phyloP scores from a whole-genome alignment of 2,888 invertebrate species.

The Acleris cristana region DNA sequence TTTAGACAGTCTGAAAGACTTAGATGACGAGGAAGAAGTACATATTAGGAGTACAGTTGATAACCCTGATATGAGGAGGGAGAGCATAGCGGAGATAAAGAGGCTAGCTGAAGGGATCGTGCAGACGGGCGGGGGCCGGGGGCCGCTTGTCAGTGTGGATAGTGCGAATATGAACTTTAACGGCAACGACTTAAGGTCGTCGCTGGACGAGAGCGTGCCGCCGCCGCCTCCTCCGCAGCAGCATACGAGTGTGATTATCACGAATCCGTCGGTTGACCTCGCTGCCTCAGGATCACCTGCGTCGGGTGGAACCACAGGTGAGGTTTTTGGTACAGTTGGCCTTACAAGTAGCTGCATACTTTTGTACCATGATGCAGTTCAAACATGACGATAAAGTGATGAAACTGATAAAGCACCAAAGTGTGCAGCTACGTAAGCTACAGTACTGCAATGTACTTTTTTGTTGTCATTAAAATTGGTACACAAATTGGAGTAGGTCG shows the following conservation, averaged over 20 bases:
- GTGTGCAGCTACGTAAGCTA: too few relatives aligned
- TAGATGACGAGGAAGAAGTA: slow-evolving; percentile 68
- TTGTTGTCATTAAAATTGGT: too few relatives aligned
- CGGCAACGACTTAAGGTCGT: slow-evolving; percentile 66
- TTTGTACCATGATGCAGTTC: too few relatives aligned
- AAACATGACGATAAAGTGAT: too few relatives aligned
- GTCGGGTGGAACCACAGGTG: slow-evolving; percentile 75
- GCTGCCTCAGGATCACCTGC: slow-evolving; percentile 75
- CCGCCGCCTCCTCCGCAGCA: slow-evolving; percentile 59
- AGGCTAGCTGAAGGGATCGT: slow-evolving; percentile 77
- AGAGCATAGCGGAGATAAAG: slow-evolving; percentile 79
- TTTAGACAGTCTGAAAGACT: slow-evolving; percentile 81
- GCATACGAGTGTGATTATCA: slow-evolving; percentile 87
- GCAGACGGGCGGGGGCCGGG: slow-evolving; percentile 78
- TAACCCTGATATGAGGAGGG: slow-evolving; percentile 76
- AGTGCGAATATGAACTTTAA: slow-evolving; percentile 71
- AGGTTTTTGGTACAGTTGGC: slow-evolving; percentile 23
- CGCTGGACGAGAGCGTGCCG: slow-evolving; percentile 60
- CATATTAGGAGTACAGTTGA: slow-evolving; percentile 74
- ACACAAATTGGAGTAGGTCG: too few relatives aligned
- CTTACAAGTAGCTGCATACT: neutral
- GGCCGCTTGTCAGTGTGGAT: slow-evolving; percentile 73
- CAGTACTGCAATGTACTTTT: too few relatives aligned
- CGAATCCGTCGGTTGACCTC: slow-evolving; percentile 88
- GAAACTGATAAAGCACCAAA: too few relatives aligned